Evolutionary conservation across 2,797 vertebrate genomes (phyloP).

Genomic region (Cygnus olor): DNA sequence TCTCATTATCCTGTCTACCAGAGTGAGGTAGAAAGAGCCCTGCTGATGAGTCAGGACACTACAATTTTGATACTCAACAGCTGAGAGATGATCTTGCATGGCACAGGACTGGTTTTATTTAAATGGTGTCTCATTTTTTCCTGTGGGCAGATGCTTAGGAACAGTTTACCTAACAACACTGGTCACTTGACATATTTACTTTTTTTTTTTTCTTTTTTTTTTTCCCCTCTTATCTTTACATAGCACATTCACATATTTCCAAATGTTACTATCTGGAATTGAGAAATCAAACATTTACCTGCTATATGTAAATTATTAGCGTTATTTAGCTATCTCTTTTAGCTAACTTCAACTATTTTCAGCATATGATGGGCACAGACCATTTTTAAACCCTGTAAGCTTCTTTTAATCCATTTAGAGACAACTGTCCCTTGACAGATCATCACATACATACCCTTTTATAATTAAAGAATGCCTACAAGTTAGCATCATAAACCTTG

Average conservation of each 20-base stretch:
- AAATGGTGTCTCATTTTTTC: conserved; percentile 22
- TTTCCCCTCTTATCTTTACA: not conserved
- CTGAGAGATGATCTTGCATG: conserved; percentile 24
- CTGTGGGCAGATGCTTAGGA: not conserved
- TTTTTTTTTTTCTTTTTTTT: not conserved
- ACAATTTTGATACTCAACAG: conserved; percentile 27
- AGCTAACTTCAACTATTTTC: conserved; percentile 5
- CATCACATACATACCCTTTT: conserved; percentile 25
- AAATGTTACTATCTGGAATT: not conserved
- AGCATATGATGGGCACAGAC: not conserved
- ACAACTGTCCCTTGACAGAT: conserved; percentile 59
- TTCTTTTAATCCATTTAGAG: conserved; percentile 64
- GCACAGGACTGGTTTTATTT: conserved; percentile 43
- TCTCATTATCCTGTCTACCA: not conserved
- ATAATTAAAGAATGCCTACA: conserved; percentile 63
- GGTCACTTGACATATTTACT: not conserved
- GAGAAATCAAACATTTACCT: not conserved
- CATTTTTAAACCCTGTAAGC: conserved; percentile 44
- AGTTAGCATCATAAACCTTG: conserved; percentile 53
- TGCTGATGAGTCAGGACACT: not conserved
- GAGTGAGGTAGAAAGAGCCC: not conserved
- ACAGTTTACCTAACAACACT: not conserved
- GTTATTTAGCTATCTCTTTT: not conserved
- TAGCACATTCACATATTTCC: not conserved
- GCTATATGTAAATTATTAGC: not conserved